Evolutionary conservation across 2,113 vertebrate genomes (phyloP).

Genomic region (Gavialis gangeticus): DNA sequence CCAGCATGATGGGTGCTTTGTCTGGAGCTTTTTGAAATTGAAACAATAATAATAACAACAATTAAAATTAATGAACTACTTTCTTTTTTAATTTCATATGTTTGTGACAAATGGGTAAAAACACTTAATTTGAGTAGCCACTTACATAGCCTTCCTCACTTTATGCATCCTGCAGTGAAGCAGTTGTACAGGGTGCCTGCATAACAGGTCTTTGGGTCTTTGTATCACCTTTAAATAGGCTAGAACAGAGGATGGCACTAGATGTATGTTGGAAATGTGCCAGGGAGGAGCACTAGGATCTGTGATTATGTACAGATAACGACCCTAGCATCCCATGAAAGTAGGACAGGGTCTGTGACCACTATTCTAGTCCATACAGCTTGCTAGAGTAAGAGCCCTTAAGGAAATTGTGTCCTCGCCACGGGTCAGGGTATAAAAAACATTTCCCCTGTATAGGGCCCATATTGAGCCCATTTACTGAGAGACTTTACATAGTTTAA

Average conservation of each 20-base stretch:
- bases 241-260: not conserved
- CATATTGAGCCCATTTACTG: accelerated
- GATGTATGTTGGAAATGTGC: not conserved
- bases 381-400: not conserved
- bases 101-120: not conserved
- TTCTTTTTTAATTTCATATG: not conserved
- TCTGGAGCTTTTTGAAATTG: not conserved
- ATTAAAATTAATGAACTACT: not conserved
- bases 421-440: not conserved
- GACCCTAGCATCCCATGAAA: not conserved
- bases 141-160: not conserved
- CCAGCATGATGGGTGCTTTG: not conserved
- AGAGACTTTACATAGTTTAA: not conserved
- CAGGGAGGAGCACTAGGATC: not conserved
- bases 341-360: not conserved
- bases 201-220: not conserved
- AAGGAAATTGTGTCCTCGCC: not conserved
- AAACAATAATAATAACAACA: not conserved
- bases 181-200: not conserved
- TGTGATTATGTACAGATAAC: accelerated
- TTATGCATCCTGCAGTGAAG: accelerated
- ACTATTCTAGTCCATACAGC: not conserved
- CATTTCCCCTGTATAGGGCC: not conserved
- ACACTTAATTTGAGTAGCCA: not conserved
- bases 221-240: not conserved